Evolutionary conservation across 2,888 invertebrate species (phyloP).

Genomic region (Drosophila subsilvestris): DNA sequence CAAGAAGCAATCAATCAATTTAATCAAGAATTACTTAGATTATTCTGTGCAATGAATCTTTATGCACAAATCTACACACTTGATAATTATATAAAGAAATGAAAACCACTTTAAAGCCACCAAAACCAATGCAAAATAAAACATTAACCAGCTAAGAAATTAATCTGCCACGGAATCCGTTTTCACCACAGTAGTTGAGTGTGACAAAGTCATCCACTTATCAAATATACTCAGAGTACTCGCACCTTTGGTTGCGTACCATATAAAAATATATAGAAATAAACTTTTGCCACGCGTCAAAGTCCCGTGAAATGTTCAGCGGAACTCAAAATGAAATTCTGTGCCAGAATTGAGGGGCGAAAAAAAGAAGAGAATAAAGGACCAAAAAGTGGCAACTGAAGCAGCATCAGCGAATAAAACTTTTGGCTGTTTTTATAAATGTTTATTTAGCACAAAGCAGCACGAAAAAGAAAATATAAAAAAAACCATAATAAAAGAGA

Average conservation of each 20-base stretch:
- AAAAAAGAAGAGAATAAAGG: conserved; percentile 3
- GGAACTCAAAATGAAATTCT: conserved; percentile 69
- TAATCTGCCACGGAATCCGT: background rate
- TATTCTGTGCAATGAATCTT: too few relatives aligned
- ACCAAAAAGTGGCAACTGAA: conserved; percentile 49
- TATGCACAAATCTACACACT: too few relatives aligned
- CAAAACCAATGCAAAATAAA: too few relatives aligned
- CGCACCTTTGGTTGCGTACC: background rate
- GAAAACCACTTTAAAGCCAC: too few relatives aligned
- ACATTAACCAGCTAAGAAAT: too few relatives aligned
- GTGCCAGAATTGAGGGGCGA: conserved; percentile 35
- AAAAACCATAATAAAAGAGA: conserved; percentile 19
- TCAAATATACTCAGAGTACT: conserved; percentile 5
- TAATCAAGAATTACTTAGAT: too few relatives aligned
- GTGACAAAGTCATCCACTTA: conserved; percentile 13
- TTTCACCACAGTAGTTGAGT: background rate
- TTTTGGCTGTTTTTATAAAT: conserved; percentile 74
- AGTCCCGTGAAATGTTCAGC: conserved; percentile 54
- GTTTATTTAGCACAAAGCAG: conserved; percentile 69
- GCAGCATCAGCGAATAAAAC: conserved; percentile 67
- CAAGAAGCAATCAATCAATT: too few relatives aligned
- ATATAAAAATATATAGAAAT: conserved; percentile 32
- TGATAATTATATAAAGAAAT: too few relatives aligned
- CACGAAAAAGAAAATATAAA: conserved; percentile 16
- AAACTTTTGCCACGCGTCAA: conserved; percentile 61